Base-by-base conservation (phyloP, 2,113 vertebrate genomes). In the Motacilla alba region DNA sequence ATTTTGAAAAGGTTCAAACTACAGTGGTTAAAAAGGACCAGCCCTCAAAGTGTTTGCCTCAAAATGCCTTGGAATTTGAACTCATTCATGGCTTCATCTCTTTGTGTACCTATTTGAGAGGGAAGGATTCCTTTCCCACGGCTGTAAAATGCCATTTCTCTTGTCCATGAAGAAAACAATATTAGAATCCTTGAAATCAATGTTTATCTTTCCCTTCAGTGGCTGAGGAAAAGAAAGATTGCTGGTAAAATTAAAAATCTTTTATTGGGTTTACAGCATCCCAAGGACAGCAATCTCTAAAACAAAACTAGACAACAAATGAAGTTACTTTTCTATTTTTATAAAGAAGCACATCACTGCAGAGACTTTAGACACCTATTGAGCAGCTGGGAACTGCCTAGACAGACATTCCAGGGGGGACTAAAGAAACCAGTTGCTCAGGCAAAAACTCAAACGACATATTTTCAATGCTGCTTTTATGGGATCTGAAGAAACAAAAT, bases 1-100 rank as follows among this genome's bases (percentile, higher is more conserved):
- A n/a, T 76, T 84, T 82, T 91, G 46, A 76, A 89, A 88, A 96
- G 50, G 69, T 91, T 82, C 90, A 92, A 96, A 92, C 86, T 91
- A 76, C 74, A 17, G 77, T 62, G 70, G 62, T 94, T 69, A 67
- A 75, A 73, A 24, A 76, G 50, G 58, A 59, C 39, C 53, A 85
- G 55, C 35, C 74, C 75, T 55, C 37, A 11, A 33, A 69, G 24
- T 63, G 35, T 90, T 95, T 95, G 23, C 55, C 73, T 63, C 46
- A 62, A 62, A 62, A 39, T 62, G 17, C 41, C 68, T 86, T 95
- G 91, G 93, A 97, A 82, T 95, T 60, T 92, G 83, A 92, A 93
- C 94, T 75, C 49, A 41, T 83, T 66, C 37, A 68, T 47, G 47
- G 73, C 52, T 78, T 72, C 84, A 91, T 39, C 49, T 60, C 13